phyloP scores from a whole-genome alignment of 2,797 vertebrate species.

The Podargus strigoides region DNA sequence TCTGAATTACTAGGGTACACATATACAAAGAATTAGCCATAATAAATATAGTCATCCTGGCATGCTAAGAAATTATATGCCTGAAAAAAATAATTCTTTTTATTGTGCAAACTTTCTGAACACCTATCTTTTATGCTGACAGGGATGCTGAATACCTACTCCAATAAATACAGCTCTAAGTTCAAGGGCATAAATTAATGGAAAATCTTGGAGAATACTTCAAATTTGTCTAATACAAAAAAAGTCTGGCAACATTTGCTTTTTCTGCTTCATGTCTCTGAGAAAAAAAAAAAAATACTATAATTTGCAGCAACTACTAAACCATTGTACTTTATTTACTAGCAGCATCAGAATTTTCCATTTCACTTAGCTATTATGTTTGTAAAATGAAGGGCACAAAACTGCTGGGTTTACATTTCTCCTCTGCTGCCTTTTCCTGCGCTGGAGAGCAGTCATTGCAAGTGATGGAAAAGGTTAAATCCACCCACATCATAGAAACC shows the following conservation, averaged over 20 bases:
- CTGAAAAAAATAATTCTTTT: neutral
- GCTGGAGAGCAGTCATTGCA: neutral
- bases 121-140: neutral
- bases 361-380: neutral
- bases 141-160: neutral
- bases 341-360: neutral
- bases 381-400: neutral
- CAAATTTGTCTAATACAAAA: neutral
- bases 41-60: neutral
- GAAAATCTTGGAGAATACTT: neutral
- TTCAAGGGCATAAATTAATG: neutral
- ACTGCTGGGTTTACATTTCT: neutral
- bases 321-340: neutral
- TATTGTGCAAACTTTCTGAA: neutral
- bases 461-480: slow-evolving; percentile 3
- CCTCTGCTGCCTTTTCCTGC: neutral
- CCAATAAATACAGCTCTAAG: neutral
- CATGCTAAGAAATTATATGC: neutral
- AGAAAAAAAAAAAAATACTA: neutral
- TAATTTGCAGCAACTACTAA: neutral
- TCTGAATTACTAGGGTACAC: neutral
- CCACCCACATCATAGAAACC: slow-evolving; percentile 7
- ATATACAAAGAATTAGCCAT: neutral
- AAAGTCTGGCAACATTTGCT: neutral
- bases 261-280: neutral